phyloP scores from a whole-genome alignment of 1,140 invertebrate genomes.

The Lepidurus couesii region DNA sequence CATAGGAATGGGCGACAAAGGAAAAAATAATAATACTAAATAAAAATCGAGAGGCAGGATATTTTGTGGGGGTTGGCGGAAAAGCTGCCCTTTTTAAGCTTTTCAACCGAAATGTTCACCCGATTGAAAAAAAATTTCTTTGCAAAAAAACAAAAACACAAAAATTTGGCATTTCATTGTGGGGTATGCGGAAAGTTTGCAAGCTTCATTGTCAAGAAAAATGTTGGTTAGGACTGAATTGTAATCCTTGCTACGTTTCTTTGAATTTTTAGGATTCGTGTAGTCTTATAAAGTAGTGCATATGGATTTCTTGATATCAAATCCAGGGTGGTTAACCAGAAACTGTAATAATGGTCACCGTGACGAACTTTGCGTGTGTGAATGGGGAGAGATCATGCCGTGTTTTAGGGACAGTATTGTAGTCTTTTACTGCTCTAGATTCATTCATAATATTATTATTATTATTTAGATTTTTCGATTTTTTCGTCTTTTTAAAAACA shows the following conservation, averaged over 20 bases:
- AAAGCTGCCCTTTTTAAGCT: constrained; percentile 2
- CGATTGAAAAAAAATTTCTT: not conserved
- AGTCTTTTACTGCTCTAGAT: constrained; percentile 14
- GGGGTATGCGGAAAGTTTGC: not conserved
- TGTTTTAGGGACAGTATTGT: constrained; percentile 5
- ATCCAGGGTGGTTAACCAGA: constrained; percentile 1
- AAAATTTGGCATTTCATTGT: not conserved
- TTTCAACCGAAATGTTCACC: not conserved
- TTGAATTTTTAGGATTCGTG: constrained; percentile 3
- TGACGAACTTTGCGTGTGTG: not conserved
- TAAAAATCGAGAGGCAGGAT: not conserved
- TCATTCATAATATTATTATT: not conserved
- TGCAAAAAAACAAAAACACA: not conserved
- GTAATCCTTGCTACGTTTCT: not conserved
- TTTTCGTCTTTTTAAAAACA: not conserved
- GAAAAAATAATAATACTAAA: not conserved
- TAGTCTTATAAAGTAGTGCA: constrained; percentile 2
- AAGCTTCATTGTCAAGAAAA: not conserved
- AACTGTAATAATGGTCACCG: constrained; percentile 6
- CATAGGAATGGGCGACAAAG: constrained; percentile 13
- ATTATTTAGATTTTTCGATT: not conserved
- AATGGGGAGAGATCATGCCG: not conserved
- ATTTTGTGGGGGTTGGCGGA: not conserved
- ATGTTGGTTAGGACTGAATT: not conserved
- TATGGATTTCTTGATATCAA: constrained; percentile 22